phyloP scores from a whole-genome alignment of 2,888 invertebrate species.

The Drosophila prostipennis region DNA sequence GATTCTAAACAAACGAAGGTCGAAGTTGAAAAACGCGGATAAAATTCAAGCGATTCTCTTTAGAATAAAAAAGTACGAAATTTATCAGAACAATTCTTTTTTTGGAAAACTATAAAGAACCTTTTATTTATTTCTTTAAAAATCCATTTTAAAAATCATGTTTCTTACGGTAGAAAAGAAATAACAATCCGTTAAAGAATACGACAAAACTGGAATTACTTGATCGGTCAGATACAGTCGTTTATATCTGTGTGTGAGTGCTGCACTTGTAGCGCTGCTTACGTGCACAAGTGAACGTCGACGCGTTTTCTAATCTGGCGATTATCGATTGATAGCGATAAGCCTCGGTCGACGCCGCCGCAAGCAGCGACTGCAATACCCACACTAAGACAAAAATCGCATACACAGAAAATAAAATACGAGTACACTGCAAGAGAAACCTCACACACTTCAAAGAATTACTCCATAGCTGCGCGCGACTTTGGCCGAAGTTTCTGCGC shows the following conservation, averaged over 20 bases:
- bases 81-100: not conserved
- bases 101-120: not conserved
- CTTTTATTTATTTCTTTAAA: not conserved
- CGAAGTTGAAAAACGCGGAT: conserved; percentile 9
- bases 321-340: conserved; percentile 72
- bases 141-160: not conserved
- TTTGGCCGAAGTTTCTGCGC: conserved; percentile 25
- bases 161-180: conserved; percentile 7
- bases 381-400: not conserved
- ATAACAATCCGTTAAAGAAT: no score
- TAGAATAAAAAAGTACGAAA: not conserved
- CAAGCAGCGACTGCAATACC: conserved; percentile 41
- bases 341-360: conserved; percentile 61
- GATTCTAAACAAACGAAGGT: conserved; percentile 21
- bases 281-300: conserved; percentile 74
- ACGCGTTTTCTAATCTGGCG: conserved; percentile 74
- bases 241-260: conserved; percentile 39
- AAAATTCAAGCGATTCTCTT: not conserved
- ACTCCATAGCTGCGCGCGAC: conserved; percentile 29
- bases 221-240: conserved; percentile 55
- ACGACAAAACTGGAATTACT: conserved; percentile 69
- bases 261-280: conserved; percentile 78
- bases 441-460: not conserved
- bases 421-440: not conserved
- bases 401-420: not conserved